Evolutionary conservation across 2,888 invertebrate species (phyloP), one percentile per base, ranked within the genome.

Genomic region (Syrista parreyssii): DNA sequence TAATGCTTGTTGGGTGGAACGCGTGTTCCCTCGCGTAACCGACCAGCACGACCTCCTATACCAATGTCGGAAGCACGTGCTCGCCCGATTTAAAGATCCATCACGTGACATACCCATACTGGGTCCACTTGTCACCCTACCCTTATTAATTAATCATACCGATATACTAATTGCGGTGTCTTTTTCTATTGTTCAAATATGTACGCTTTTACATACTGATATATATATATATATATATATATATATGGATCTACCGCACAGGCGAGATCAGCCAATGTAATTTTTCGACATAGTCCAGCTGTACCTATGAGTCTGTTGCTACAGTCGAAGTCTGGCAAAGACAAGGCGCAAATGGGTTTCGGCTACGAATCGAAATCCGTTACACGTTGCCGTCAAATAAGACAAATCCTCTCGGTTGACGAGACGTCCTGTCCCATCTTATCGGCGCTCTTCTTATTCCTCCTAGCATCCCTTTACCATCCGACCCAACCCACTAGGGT

Each of bases 1-100:
- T 88, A 91, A 91, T 89, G 87, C 88, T 84, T 87, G 84, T 87
- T 74, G 73, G 33, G 72, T 75, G 72, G 23, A 75, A 36, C 76
- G 75, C 84, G 82, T 73, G 81, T 32, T 71, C 35, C 32, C 72
- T 34, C 33, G 12, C 31, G 11, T 34, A 40, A 40, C 40, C 40
- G 12, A 40, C 15, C 40, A 1, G 40, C 15, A 40, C 40, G 12
- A 15, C 36, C 36, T 36, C 12, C 40, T n/a, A 30, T 55, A 68
- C 68, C 40, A 55, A 68, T 79, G 78, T 81, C 82, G 74, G 73
- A 74, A 80, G 84, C 84, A 83, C 84, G 84, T 83, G 84, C 81
- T 84, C 68, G 73, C 73, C 31, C 71, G 74, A 77, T 40, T 40
- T 40, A 40, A 40, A 40, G 40, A 40, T 40, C 40, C 40, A 15